Conservation (phyloP, 2,888 invertebrate genomes). For the Drosophila quinaria region DNA sequence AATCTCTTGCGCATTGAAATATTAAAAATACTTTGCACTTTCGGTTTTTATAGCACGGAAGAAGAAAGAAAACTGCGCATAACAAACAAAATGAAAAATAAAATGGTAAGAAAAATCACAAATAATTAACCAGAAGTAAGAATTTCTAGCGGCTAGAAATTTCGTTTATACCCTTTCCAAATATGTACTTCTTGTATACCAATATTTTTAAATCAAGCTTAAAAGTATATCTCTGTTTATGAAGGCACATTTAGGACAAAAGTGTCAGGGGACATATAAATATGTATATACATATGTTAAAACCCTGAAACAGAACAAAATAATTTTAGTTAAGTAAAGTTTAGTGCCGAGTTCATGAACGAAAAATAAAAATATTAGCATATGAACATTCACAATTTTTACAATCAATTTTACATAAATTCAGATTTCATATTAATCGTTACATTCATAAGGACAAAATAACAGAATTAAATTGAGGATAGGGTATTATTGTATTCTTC, state of each 20-base stretch:
- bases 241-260: not conserved
- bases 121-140: slow-evolving; percentile 58
- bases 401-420: not conserved
- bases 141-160: not conserved
- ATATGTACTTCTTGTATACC: not conserved
- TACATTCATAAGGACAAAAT: not conserved
- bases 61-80: slow-evolving; percentile 79
- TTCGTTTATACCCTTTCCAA: slow-evolving; percentile 46
- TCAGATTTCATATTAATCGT: not conserved
- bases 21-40: slow-evolving; percentile 84
- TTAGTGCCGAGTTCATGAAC: not conserved
- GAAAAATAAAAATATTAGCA: not conserved
- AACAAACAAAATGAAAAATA: slow-evolving; percentile 70
- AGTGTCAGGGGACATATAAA: not conserved
- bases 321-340: not conserved
- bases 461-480: not conserved
- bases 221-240: not conserved
- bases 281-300: not conserved
- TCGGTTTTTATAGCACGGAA: slow-evolving; percentile 85
- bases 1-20: slow-evolving; percentile 84
- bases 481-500: slow-evolving; percentile 57
- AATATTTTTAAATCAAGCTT: not conserved
- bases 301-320: not conserved
- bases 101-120: slow-evolving; percentile 61
- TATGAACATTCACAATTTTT: not conserved